A percentile compares a stretch with the other conserved stretches of the same genome.
Conservation (phyloP, 2,888 invertebrate species). For the Strigamia crassipes region DNA sequence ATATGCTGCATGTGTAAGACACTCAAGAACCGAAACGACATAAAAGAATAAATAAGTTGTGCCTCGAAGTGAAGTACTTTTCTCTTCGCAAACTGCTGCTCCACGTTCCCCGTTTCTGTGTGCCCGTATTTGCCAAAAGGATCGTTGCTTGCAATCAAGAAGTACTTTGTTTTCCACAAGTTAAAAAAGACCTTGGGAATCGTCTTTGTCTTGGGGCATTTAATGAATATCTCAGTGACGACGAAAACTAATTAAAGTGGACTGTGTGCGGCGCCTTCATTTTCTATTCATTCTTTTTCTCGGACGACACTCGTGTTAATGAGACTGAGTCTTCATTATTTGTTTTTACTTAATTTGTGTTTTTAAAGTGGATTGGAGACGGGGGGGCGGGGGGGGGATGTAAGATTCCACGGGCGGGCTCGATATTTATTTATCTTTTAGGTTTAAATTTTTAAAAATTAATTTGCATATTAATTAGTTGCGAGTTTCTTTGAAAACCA, state of each 20-base stretch:
- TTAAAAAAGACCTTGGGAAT: conserved; percentile 21
- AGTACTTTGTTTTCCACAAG: conserved; percentile 21
- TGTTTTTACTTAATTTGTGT: conserved; percentile 12
- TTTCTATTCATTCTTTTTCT: conserved; percentile 11
- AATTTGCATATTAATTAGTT: conserved; percentile 16
- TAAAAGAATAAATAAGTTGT: conserved; percentile 21
- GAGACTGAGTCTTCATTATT: background rate
- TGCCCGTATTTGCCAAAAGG: conserved; percentile 16
- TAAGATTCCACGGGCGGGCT: background rate
- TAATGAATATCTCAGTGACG: conserved; percentile 5
- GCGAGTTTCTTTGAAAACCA: conserved; percentile 2
- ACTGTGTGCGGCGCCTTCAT: conserved; percentile 11
- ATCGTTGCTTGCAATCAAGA: conserved; percentile 16
- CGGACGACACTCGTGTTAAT: conserved; percentile 6
- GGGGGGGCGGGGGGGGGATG: background rate
- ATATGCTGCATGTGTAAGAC: conserved; percentile 25
- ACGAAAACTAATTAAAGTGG: conserved; percentile 15
- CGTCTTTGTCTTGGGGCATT: conserved; percentile 12
- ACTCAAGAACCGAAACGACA: conserved; percentile 21
- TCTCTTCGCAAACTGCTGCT: background rate
- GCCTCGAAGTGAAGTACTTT: conserved; percentile 11
- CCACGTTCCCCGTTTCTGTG: background rate
- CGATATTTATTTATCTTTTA: background rate
- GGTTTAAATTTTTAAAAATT: background rate
- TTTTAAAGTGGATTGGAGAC: background rate